A percentile compares a stretch with the other conserved stretches of the same genome.
These are phyloP conservation scores for Lutjanus erythropterus DNA, from an alignment of 2,113 vertebrate genomes.

Conservation along the genomic window DNA sequence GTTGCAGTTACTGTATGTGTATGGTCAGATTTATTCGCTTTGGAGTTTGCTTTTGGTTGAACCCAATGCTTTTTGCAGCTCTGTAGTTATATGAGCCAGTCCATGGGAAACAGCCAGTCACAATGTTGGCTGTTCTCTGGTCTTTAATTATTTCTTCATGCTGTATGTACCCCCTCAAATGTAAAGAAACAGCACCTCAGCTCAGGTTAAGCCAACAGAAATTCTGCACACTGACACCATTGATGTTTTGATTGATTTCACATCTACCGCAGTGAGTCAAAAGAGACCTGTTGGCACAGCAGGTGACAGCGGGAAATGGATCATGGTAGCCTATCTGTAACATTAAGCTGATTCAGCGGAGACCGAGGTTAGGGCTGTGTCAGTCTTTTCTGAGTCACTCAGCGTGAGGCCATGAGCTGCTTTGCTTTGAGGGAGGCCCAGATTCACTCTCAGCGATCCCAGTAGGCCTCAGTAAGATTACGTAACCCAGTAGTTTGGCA, in stretches of 20 bases:
- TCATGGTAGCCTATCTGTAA: slow-evolving; percentile 30
- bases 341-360: slow-evolving; percentile 51
- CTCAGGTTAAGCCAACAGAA: not conserved
- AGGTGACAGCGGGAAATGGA: slow-evolving; percentile 37
- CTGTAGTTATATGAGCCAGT: slow-evolving; percentile 5
- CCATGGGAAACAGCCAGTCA: slow-evolving; percentile 32
- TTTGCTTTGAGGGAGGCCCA: slow-evolving; percentile 33
- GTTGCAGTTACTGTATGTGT: not conserved
- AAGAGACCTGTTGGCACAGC: slow-evolving; percentile 21
- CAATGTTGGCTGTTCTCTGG: slow-evolving; percentile 23
- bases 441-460: slow-evolving; percentile 26
- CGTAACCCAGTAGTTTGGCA: slow-evolving; percentile 17
- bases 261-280: slow-evolving; percentile 16
- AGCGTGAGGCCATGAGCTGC: slow-evolving; percentile 28
- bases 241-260: slow-evolving; percentile 40
- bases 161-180: not conserved
- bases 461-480: slow-evolving; percentile 22
- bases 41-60: slow-evolving; percentile 2
- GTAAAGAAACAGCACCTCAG: slow-evolving; percentile 15
- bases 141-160: not conserved
- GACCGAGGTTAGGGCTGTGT: slow-evolving; percentile 26
- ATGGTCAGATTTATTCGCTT: not conserved
- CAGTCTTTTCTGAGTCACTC: slow-evolving; percentile 51
- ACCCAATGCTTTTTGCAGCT: not conserved
- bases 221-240: not conserved